These are phyloP conservation scores for Mus spretus DNA, from an alignment of 2,797 vertebrate species.

Conservation along the genomic window DNA sequence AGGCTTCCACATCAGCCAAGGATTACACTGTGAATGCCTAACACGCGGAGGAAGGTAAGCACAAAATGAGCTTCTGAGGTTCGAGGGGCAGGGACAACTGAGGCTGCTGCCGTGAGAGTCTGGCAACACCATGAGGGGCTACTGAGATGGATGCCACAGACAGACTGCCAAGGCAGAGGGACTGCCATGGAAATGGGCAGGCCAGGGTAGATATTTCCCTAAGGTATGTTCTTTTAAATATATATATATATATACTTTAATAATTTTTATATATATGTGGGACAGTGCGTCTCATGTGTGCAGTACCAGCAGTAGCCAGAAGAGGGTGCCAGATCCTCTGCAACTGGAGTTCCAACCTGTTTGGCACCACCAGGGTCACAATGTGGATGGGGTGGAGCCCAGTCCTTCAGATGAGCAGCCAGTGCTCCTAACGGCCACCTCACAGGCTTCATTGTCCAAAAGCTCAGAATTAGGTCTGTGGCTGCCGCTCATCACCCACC, in stretches of 20 bases:
- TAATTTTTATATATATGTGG: neutral
- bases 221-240: neutral
- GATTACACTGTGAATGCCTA: neutral
- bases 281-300: neutral
- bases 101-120: neutral
- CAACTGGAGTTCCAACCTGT: neutral
- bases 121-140: neutral
- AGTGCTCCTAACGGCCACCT: neutral
- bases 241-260: too few species aligned
- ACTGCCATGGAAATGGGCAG: neutral
- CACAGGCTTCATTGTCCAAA: neutral
- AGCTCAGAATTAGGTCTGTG: neutral
- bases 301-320: neutral
- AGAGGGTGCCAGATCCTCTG: neutral
- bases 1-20: neutral
- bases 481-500: neutral
- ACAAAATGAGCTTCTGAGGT: neutral
- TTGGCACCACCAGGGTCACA: neutral
- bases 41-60: neutral
- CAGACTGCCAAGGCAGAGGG: too few species aligned
- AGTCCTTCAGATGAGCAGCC: neutral
- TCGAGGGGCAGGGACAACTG: neutral
- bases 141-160: neutral
- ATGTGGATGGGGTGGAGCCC: neutral
- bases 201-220: too few species aligned